A percentile compares a stretch with the other conserved stretches of the same genome.
Conservation (phyloP, 92 coral and sea anemone species). For the Galaxea fascicularis region DNA sequence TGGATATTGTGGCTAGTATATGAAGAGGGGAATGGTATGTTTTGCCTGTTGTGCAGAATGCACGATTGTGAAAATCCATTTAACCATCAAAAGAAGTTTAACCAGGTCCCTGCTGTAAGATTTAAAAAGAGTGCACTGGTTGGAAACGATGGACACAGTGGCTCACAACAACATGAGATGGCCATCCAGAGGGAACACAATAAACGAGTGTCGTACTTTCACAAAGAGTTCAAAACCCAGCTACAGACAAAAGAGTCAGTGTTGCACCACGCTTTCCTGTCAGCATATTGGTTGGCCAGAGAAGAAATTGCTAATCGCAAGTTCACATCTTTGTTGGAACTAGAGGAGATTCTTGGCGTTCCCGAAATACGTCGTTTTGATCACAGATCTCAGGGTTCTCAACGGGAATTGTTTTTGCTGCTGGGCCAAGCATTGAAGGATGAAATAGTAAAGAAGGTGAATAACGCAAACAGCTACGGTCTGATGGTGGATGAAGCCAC, state of each 20-base stretch:
- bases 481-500: conserved; percentile 64
- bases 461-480: conserved; percentile 43
- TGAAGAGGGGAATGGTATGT: conserved; percentile 58
- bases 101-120: conserved; percentile 53
- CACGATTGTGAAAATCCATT: conserved; percentile 51
- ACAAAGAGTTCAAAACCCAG: conserved; percentile 46
- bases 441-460: conserved; percentile 33
- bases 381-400: conserved; percentile 38
- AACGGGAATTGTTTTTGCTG: conserved; percentile 47
- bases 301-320: conserved; percentile 57
- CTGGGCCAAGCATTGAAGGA: conserved; percentile 52
- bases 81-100: conserved; percentile 42
- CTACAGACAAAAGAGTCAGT: conserved; percentile 41
- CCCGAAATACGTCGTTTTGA: conserved; percentile 41
- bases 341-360: conserved; percentile 46
- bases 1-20: conserved; percentile 48
- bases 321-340: conserved; percentile 56
- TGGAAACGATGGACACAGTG: conserved; percentile 40
- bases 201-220: conserved; percentile 36
- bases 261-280: conserved; percentile 43
- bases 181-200: conserved; percentile 41
- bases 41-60: conserved; percentile 46
- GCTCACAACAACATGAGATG: conserved; percentile 45
- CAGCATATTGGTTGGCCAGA: conserved; percentile 50
- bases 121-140: conserved; percentile 41